A percentile compares a stretch with the other conserved stretches of the same genome.
These are phyloP conservation scores for Coccyzus lansbergi DNA, from an alignment of 2,797 vertebrate genomes.

Conservation along the genomic window DNA sequence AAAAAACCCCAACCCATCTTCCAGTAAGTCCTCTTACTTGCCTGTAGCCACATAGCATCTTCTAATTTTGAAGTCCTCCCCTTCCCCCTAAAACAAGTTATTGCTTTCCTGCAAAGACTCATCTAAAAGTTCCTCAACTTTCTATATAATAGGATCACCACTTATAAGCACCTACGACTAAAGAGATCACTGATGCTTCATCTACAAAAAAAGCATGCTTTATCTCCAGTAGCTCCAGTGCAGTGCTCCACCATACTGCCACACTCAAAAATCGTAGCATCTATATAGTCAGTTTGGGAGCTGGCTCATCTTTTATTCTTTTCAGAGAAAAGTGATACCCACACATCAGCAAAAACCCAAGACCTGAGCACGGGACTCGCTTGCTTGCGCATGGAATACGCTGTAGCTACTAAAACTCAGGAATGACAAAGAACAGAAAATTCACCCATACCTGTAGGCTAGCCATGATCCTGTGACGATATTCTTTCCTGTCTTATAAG, in stretches of 20 bases:
- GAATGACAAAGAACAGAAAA: not conserved
- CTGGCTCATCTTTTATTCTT: not conserved
- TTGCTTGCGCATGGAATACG: not conserved
- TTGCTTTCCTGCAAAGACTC: not conserved
- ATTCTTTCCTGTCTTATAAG: not conserved
- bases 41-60: not conserved
- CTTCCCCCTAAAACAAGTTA: not conserved
- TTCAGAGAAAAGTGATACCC: not conserved
- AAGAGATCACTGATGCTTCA: not conserved
- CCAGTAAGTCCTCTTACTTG: not conserved
- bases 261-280: not conserved
- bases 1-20: not conserved
- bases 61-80: not conserved
- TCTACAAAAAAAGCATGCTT: rapidly evolving
- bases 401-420: not conserved
- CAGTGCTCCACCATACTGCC: not conserved
- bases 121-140: not conserved
- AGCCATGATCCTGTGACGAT: not conserved
- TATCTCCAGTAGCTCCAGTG: not conserved
- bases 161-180: not conserved
- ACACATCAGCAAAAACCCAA: not conserved
- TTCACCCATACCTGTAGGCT: not conserved
- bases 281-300: not conserved
- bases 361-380: not conserved
- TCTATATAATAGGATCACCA: not conserved